These are phyloP conservation scores for Nebria brevicollis DNA, from an alignment of 2,888 invertebrate genomes.

Conservation along the genomic window DNA sequence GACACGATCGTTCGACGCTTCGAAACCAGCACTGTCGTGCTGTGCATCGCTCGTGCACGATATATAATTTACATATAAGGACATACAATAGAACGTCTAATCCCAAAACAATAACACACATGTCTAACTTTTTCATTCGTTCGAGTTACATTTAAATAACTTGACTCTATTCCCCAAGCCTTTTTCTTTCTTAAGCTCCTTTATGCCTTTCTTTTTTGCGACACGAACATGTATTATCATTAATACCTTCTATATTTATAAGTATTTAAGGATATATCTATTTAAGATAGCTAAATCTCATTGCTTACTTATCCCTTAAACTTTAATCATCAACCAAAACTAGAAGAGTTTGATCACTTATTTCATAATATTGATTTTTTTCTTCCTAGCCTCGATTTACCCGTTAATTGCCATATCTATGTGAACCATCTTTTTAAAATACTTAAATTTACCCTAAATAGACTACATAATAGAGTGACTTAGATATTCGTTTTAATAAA, in stretches of 20 bases:
- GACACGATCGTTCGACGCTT: background rate
- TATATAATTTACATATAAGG: conserved; percentile 1
- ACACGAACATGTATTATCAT: background rate
- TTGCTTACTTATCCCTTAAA: background rate
- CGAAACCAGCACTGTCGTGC: background rate
- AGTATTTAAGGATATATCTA: background rate
- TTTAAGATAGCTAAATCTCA: background rate
- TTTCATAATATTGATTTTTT: too few species aligned
- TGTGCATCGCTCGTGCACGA: background rate
- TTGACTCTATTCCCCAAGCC: background rate
- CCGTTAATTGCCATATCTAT: too few species aligned
- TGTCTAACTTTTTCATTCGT: background rate
- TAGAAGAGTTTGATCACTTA: too few species aligned
- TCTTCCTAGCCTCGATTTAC: too few species aligned
- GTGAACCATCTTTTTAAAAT: too few species aligned
- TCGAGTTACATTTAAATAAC: background rate
- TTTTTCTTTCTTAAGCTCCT: background rate
- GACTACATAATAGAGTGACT: too few species aligned
- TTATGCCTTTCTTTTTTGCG: background rate
- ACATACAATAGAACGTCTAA: background rate
- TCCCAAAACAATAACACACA: background rate
- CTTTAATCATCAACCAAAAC: background rate
- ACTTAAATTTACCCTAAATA: too few species aligned
- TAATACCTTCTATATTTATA: background rate
- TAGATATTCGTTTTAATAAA: too few species aligned